These are phyloP conservation scores for Mactra quadrangularis DNA, from an alignment of 1,140 invertebrate genomes.

Conservation along the genomic window DNA sequence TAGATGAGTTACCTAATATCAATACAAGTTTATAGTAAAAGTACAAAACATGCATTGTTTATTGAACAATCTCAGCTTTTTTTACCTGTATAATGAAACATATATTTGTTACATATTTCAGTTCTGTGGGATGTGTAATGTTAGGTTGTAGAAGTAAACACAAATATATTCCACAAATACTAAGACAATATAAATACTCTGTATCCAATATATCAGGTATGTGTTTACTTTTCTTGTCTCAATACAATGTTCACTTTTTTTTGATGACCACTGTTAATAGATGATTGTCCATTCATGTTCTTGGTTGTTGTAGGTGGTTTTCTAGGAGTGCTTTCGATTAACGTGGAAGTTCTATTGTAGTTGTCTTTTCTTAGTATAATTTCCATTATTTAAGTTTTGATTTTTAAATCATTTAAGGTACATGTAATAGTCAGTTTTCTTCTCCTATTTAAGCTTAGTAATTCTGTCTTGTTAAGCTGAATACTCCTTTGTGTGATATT, in stretches of 20 bases:
- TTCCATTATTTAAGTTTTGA: no score
- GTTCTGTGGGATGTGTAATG: slow-evolving; percentile 15
- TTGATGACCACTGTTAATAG: neutral
- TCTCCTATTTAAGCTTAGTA: no score
- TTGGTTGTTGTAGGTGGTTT: neutral
- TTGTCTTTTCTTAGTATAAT: no score
- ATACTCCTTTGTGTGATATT: no score
- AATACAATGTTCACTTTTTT: neutral
- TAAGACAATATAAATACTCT: slow-evolving; percentile 18
- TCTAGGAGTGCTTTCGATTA: neutral
- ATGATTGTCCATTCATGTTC: neutral
- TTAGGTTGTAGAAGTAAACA: slow-evolving; percentile 12
- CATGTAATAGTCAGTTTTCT: no score
- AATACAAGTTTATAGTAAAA: no score
- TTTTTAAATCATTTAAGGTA: no score
- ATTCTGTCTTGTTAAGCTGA: no score
- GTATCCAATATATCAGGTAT: slow-evolving; percentile 30
- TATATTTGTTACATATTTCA: neutral
- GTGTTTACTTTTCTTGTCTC: neutral
- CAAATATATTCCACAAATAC: neutral
- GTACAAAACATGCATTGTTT: no score
- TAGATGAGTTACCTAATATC: neutral
- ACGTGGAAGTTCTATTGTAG: no score
- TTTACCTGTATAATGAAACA: neutral
- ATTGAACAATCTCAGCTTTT: no score